A percentile compares a stretch with the other conserved stretches of the same genome.
These are phyloP conservation scores for Pantherophis guttatus DNA, from an alignment of 2,113 vertebrate genomes.

Conservation along the genomic window DNA sequence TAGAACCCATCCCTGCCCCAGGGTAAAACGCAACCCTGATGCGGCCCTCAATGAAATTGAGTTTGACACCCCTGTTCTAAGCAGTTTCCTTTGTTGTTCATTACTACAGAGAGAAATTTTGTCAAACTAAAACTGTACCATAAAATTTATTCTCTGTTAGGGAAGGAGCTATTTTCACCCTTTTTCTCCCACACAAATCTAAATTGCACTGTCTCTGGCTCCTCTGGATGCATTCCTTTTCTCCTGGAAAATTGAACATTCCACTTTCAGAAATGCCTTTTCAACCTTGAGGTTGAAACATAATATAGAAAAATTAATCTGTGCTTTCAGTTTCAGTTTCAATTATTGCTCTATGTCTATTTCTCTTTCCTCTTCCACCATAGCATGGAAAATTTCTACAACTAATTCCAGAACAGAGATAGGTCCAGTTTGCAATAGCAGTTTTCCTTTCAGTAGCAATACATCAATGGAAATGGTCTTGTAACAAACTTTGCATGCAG, in stretches of 20 bases:
- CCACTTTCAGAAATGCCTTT: neutral
- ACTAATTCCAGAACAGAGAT: neutral
- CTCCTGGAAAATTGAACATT: neutral
- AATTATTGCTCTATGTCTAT: neutral
- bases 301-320: neutral
- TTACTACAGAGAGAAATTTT: neutral
- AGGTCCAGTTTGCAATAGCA: neutral
- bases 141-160: neutral
- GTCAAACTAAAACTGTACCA: neutral
- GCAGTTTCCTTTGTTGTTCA: neutral
- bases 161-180: neutral
- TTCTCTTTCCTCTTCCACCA: neutral
- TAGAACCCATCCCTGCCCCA: too few relatives aligned
- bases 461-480: neutral
- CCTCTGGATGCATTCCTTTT: neutral
- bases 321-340: neutral
- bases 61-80: neutral
- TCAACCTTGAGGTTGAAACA: neutral
- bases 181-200: neutral
- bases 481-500: neutral
- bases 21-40: too few relatives aligned
- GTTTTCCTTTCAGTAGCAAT: neutral
- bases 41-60: too few relatives aligned
- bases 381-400: neutral
- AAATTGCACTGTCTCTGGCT: neutral